Conservation (phyloP, 2,888 invertebrate genomes). For the Cheilosia urbana region DNA sequence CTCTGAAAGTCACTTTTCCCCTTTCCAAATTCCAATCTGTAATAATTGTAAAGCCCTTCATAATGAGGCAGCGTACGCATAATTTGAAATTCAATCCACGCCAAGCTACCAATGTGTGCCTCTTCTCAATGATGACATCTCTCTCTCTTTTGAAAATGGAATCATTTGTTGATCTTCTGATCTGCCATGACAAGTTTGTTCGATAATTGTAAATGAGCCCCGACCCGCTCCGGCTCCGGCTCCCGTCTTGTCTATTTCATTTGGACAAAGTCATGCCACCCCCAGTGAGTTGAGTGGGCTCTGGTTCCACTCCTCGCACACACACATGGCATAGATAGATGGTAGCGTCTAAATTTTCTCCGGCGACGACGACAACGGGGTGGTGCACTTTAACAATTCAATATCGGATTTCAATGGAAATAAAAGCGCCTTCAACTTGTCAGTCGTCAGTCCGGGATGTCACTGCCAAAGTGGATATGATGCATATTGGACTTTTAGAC, state of each 20-base stretch:
- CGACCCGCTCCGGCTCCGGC: background rate
- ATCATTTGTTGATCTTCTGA: constrained; percentile 68
- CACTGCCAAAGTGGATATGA: constrained; percentile 74
- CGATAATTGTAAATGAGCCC: constrained; percentile 67
- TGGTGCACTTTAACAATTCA: constrained; percentile 58
- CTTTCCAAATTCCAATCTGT: constrained; percentile 23
- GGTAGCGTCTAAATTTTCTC: constrained; percentile 5
- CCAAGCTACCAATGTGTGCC: constrained; percentile 41
- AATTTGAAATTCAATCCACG: constrained; percentile 57
- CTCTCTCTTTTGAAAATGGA: constrained; percentile 24
- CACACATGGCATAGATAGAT: constrained; percentile 1
- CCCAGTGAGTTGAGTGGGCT: too few relatives aligned
- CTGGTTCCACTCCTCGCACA: background rate
- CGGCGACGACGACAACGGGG: background rate
- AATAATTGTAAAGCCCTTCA: constrained; percentile 34
- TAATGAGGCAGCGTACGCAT: constrained; percentile 38
- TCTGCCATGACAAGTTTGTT: constrained; percentile 62
- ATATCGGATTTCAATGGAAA: constrained; percentile 75
- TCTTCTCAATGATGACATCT: constrained; percentile 52
- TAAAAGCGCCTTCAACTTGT: constrained; percentile 74
- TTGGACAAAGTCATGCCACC: constrained; percentile 46
- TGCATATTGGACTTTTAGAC: constrained; percentile 73
- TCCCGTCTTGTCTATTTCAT: constrained; percentile 7
- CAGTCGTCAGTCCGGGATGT: constrained; percentile 64
- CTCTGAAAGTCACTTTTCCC: background rate